Percentiles rank a stretch among this genome's conserved stretches.
phyloP scores from a whole-genome alignment of 2,888 invertebrate genomes.

The Halictus ligatus region DNA sequence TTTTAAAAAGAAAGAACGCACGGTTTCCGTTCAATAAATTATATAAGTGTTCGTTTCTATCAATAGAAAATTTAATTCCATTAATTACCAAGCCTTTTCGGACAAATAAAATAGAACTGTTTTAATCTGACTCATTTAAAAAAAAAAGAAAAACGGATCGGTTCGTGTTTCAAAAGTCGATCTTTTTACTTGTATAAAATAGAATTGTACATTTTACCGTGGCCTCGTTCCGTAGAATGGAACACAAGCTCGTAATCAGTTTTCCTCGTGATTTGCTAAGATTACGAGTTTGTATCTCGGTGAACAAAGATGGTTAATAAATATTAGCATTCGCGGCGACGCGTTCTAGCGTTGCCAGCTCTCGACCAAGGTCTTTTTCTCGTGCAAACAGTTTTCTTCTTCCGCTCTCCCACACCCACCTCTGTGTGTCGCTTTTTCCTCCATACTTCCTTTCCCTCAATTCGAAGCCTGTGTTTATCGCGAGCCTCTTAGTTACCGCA shows the following conservation, averaged over 20 bases:
- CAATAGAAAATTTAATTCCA: not conserved
- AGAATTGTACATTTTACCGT: too few species aligned
- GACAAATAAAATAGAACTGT: too few species aligned
- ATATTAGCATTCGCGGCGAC: not conserved
- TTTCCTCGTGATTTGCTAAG: not conserved
- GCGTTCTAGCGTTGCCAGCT: constrained; percentile 21
- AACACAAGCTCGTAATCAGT: too few species aligned
- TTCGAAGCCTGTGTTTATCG: constrained; percentile 27
- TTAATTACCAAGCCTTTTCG: too few species aligned
- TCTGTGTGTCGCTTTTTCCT: constrained; percentile 29
- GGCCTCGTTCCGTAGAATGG: too few species aligned
- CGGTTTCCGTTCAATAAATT: not conserved
- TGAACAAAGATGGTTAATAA: not conserved
- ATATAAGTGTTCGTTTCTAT: not conserved
- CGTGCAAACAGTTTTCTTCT: constrained; percentile 43
- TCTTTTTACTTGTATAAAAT: not conserved
- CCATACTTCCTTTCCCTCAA: constrained; percentile 37
- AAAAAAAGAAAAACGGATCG: too few species aligned
- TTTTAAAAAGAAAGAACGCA: not conserved
- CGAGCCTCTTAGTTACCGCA: not conserved
- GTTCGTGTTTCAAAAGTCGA: not conserved
- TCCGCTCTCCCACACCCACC: constrained; percentile 44
- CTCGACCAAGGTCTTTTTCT: constrained; percentile 31
- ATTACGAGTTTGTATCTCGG: not conserved
- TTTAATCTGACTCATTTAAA: too few species aligned